Evolutionary conservation across 2,113 vertebrate genomes (phyloP).

Genomic region (Perccottus glenii): DNA sequence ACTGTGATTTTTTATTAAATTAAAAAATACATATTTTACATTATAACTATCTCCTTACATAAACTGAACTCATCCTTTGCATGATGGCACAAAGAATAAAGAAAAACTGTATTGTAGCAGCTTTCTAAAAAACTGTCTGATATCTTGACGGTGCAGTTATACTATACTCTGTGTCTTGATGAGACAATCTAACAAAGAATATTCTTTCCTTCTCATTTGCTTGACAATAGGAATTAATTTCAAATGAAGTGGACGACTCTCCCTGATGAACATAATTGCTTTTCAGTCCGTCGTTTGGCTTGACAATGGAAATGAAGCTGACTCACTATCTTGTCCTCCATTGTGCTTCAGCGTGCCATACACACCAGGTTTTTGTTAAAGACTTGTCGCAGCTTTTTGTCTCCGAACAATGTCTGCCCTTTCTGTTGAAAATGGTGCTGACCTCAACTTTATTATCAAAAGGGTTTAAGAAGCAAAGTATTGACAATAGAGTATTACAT

Average conservation of each 20-base stretch:
- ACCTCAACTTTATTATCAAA: slow-evolving; percentile 20
- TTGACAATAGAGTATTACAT: background rate
- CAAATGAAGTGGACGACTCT: slow-evolving; percentile 46
- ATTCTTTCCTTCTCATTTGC: slow-evolving; percentile 25
- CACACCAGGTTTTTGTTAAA: slow-evolving; percentile 36
- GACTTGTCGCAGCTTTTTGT: slow-evolving; percentile 60
- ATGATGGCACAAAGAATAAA: background rate
- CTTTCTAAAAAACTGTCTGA: slow-evolving; percentile 8
- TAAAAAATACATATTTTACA: background rate
- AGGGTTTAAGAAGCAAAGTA: background rate
- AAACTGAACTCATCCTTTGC: background rate
- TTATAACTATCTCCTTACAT: background rate
- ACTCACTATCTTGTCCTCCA: slow-evolving; percentile 50
- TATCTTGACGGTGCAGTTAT: slow-evolving; percentile 18
- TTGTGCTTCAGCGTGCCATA: slow-evolving; percentile 43
- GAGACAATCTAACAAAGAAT: slow-evolving; percentile 24
- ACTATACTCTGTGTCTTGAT: slow-evolving; percentile 1
- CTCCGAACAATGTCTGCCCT: slow-evolving; percentile 45
- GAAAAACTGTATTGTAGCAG: background rate
- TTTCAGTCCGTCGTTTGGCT: slow-evolving; percentile 53
- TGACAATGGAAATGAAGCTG: slow-evolving; percentile 52
- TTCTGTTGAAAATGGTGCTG: slow-evolving; percentile 30
- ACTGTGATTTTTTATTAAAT: background rate
- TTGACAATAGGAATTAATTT: slow-evolving; percentile 68
- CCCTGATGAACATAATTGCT: slow-evolving; percentile 63